Evolutionary conservation across 2,113 vertebrate species (phyloP), one percentile per base, ranked within the genome.

Genomic region (Cacatua alba): DNA sequence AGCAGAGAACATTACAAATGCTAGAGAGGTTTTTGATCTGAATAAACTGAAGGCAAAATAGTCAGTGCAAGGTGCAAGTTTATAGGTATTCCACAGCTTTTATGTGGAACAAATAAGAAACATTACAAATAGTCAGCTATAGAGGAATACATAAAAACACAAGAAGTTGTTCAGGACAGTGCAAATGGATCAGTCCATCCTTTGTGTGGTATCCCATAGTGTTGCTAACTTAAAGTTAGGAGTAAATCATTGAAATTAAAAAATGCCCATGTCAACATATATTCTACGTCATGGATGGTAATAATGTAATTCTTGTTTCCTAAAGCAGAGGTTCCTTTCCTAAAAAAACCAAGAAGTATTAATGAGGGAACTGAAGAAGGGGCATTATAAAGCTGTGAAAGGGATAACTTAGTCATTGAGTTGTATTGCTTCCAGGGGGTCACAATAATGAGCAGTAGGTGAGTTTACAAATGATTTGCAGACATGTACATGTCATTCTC

Each of bases 41-140:
- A 79, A 26, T 63, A 64, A 88, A 67, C 29, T 23, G 37, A 90
- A 94, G 46, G 46, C n/a, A 91, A 70, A 67, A 37, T 57, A 62
- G 57, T 74, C 17, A 51, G 6, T 37, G 33, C 25, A 74, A 53
- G 12, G 6, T 37, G 33, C 25, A 74, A 53, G 12, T 63, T 86
- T 70, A 41, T 35, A 86, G 53, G 13, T 88, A 39, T n/a, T 74
- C 15, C 8, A 31, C n/a, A 43, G 17, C 7, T 63, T 79, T 80
- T 35, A 24, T 52, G 18, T 41, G 17, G 28, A 49, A 83, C 25
- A 52, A 92, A n/a, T 49, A 70, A 68, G 57, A 79, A 72, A 88
- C 70, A 39, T 17, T 62, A 13, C 19, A 39, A 72, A 21, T 62
- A 55, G 10, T 82, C 24, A 29, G 11, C 17, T 86, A 7, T 62